Percentiles rank a stretch among this genome's conserved stretches.
Conservation (phyloP, 2,113 vertebrate species). For the Blennius ocellaris region DNA sequence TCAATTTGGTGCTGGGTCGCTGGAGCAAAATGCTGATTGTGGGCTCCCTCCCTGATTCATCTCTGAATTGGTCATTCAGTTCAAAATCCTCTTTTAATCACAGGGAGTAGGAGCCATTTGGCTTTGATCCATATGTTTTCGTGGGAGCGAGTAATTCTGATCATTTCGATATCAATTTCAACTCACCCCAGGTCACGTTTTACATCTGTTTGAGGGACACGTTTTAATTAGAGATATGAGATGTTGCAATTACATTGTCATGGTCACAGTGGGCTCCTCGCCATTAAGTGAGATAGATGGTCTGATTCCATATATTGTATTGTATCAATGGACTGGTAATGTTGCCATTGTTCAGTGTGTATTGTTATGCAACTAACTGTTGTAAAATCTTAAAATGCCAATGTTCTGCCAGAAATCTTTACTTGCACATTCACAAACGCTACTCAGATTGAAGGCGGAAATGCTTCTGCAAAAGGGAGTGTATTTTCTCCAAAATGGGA, state of each 20-base stretch:
- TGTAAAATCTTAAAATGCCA: conserved; percentile 2
- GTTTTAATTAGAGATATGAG: conserved; percentile 77
- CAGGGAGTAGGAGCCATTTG: conserved; percentile 62
- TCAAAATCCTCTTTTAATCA: conserved; percentile 81
- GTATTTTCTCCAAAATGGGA: conserved; percentile 18
- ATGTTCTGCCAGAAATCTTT: neutral
- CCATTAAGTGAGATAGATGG: conserved; percentile 69
- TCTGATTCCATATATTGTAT: conserved; percentile 56
- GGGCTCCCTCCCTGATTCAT: conserved; percentile 73
- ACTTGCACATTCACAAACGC: conserved; percentile 12
- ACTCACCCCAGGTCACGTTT: conserved; percentile 68
- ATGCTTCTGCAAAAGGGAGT: conserved; percentile 11
- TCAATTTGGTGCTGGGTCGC: conserved; percentile 73
- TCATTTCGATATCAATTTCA: conserved; percentile 79
- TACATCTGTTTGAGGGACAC: conserved; percentile 75
- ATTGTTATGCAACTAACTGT: conserved; percentile 17
- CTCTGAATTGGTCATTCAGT: conserved; percentile 71
- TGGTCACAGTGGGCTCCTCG: conserved; percentile 31
- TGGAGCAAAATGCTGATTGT: conserved; percentile 71
- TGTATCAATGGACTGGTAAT: conserved; percentile 57
- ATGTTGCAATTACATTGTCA: conserved; percentile 66
- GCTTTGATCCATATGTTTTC: conserved; percentile 71
- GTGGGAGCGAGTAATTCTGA: conserved; percentile 68
- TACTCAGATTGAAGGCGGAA: conserved; percentile 2
- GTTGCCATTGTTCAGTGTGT: conserved; percentile 35